Base-by-base conservation (phyloP, 2,797 vertebrate genomes). In the Pangasius larnaudii region DNA sequence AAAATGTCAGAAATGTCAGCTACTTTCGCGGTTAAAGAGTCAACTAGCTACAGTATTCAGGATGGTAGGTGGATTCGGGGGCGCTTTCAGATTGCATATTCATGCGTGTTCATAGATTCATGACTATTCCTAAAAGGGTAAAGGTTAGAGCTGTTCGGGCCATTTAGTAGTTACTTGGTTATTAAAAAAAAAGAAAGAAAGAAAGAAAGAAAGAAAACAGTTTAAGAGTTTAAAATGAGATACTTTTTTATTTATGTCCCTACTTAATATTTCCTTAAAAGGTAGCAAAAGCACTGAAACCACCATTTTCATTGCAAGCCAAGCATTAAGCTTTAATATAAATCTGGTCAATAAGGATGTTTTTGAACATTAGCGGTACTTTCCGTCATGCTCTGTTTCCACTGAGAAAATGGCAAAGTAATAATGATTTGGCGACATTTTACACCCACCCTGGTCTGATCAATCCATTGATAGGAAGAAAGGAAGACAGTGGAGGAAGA, bases 361-460 rank as follows among this genome's bases (percentile, higher is more conserved):
- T 22, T 39, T 19, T 24, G 11, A 2, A 42, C 39, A 49, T 33
- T 33, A 27, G 19, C 0, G 33, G 36, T 7, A 27, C 56, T 81
- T 81, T 61, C 30, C 79, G 16, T 27, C 61, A 33, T 33, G 27
- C n/a, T 49, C 63, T 36, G 27, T 78, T 78, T 81, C 85, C 59
- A 24, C 53, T 51, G n/a, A 51, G 51, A 75, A 88, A 88, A 80
- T 8, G 61, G 81, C 88, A 89, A 91, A 89, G 79, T 87, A 58
- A 79, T 84, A 88, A 85, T 88, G 79, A 91, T 88, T 90, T 79
- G 30, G 86, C 71, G 39, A 89, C 49, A 65, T 80, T 53, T 63
- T 59, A 87, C 86, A 87, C 80, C 71, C 84, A 88, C 69, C 51
- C 85, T 13, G 79, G 30, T n/a, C 67, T 85, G 51, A 85, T 71